Evolutionary conservation across 2,113 vertebrate species (phyloP).

Genomic region (Urocitellus parryii): DNA sequence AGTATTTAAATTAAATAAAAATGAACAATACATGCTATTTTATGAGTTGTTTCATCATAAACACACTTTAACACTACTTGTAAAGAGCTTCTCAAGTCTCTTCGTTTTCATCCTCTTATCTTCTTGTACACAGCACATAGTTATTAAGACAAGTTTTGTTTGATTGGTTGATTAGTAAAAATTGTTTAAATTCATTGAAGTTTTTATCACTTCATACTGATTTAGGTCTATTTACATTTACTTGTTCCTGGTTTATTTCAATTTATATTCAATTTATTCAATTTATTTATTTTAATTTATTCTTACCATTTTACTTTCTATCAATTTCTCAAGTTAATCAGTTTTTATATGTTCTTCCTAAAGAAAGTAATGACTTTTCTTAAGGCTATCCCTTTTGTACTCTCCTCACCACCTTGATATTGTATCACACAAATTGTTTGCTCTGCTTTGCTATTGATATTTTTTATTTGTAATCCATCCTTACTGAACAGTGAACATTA

Average conservation of each 20-base stretch:
- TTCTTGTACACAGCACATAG: neutral
- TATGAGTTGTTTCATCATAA: neutral
- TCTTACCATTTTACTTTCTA: neutral
- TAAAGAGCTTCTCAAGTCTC: neutral
- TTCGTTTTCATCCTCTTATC: neutral
- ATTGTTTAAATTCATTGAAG: neutral
- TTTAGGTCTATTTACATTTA: conserved; percentile 1
- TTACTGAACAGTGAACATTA: neutral
- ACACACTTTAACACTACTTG: neutral
- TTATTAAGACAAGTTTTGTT: neutral
- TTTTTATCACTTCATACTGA: neutral
- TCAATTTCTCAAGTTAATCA: neutral
- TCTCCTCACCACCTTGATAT: neutral
- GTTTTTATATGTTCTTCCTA: neutral
- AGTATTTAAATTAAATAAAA: neutral
- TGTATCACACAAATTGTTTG: neutral
- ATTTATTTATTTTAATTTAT: conserved; percentile 14
- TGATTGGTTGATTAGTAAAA: neutral
- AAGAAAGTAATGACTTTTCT: neutral
- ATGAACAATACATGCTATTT: neutral
- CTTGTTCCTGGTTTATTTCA: neutral
- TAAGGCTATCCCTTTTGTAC: neutral
- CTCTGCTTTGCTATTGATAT: neutral
- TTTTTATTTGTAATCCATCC: neutral
- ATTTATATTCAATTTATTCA: too few species aligned